These are phyloP conservation scores for Netelia virgata DNA, from an alignment of 2,888 invertebrate species.

Conservation along the genomic window DNA sequence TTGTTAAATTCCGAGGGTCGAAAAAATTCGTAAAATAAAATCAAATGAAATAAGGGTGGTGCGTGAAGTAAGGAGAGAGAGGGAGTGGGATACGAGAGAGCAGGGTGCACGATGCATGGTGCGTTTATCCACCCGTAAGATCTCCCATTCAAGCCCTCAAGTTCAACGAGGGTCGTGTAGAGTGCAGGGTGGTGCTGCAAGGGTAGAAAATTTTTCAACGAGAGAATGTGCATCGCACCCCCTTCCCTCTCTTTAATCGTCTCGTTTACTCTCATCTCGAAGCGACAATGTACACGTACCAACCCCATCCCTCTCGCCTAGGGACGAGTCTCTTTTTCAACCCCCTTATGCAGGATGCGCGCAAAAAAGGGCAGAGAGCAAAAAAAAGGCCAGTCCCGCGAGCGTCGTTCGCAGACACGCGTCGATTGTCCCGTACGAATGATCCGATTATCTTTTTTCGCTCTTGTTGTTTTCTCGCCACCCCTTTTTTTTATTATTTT, in stretches of 20 bases:
- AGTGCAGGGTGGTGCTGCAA: background rate
- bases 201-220: constrained; percentile 1
- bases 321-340: no score
- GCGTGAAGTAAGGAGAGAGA: background rate
- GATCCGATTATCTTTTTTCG: no score
- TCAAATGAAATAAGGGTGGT: background rate
- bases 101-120: constrained; percentile 38
- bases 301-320: no score
- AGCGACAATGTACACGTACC: no score
- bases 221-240: constrained; percentile 31
- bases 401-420: no score
- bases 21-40: background rate
- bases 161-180: constrained; percentile 23
- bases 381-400: no score
- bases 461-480: no score
- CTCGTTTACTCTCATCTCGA: constrained; percentile 37
- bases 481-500: no score
- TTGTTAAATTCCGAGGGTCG: no score
- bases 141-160: constrained; percentile 58
- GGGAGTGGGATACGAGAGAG: background rate
- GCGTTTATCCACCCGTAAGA: constrained; percentile 59
- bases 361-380: no score
- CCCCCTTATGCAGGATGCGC: no score
- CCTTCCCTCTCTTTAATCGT: constrained; percentile 43
- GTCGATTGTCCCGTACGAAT: no score